Evolutionary conservation across 2,113 vertebrate species (phyloP), one percentile per base, ranked within the genome.

Genomic region (Laterallus jamaicensis): DNA sequence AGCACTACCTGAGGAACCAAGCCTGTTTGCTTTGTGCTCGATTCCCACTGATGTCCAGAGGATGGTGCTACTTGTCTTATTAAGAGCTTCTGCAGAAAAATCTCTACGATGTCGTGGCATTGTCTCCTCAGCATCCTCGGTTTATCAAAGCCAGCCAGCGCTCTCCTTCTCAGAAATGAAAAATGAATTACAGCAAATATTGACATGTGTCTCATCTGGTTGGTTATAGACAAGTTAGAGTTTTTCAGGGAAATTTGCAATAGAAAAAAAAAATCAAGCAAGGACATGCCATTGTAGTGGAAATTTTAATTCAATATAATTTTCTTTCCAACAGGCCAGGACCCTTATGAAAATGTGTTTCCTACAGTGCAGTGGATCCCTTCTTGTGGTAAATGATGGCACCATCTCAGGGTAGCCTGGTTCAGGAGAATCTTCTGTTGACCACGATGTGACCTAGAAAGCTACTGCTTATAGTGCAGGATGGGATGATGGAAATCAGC

Each of bases 21-120:
- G 56, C 15, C 24, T 40, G 37, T 70, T 81, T 77, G 37, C 68
- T 78, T 81, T 75, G 35, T 70, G 80, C 66, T 97, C 16, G 24
- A 78, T 94, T 96, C 64, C 90, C 92, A 29, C 54, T 26, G 76
- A 78, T 58, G 88, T 88, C 95, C 95, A 97, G 95, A 93, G 86
- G 96, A 95, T 95, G 96, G 96, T 96, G 96, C 95, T 96, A 92
- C 92, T 94, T 81, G 81, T 89, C 95, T 92, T 94, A 31, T 35
- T 83, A 94, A 92, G 76, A 93, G 88, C 83, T 94, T 92, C 37
- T 60, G 66, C 52, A 78, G 73, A 44, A 92, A 92, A 82, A 60
- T 52, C 69, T 80, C 32, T 64, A n/a, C 15, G 11, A 11, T 32
- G 7, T 21, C 0, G 5, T 17, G 73, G 20, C 18, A 28, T n/a